These are phyloP conservation scores for Gymnocheta viridis DNA, from an alignment of 2,888 invertebrate species.

Conservation along the genomic window DNA sequence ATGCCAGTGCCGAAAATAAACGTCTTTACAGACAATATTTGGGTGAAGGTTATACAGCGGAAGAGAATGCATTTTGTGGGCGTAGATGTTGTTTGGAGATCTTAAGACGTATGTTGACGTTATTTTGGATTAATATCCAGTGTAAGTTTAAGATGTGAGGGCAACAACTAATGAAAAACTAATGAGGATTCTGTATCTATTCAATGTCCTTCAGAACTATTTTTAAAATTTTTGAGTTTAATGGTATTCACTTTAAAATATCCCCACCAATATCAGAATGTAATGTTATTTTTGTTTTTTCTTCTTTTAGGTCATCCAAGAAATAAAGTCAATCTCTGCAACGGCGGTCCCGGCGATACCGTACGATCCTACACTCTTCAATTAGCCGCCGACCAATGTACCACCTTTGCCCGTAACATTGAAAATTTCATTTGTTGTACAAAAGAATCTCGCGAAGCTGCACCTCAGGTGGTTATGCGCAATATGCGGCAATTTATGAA, in stretches of 20 bases:
- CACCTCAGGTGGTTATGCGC: constrained; percentile 93
- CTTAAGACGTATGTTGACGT: constrained; percentile 73
- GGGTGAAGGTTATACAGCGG: constrained; percentile 74
- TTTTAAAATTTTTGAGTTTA: neutral
- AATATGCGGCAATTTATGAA: constrained; percentile 98
- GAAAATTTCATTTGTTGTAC: constrained; percentile 97
- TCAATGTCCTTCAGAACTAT: neutral
- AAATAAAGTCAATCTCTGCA: constrained; percentile 80
- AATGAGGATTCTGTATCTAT: neutral
- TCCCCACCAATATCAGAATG: neutral
- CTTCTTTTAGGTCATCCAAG: constrained; percentile 88
- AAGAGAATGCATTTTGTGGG: constrained; percentile 74
- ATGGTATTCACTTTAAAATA: neutral
- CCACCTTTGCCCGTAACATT: constrained; percentile 95
- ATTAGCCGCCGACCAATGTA: constrained; percentile 91
- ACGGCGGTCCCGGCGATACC: constrained; percentile 86
- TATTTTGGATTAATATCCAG: constrained; percentile 75
- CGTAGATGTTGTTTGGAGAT: constrained; percentile 72
- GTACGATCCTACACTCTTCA: constrained; percentile 90
- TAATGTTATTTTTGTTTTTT: neutral
- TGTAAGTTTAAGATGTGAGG: constrained; percentile 76
- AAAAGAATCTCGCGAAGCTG: constrained; percentile 92
- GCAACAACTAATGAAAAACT: neutral
- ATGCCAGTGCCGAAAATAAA: constrained; percentile 73
- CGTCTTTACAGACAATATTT: constrained; percentile 76